phyloP scores from a whole-genome alignment of 2,113 vertebrate species.

The Triplophysa siluroides region DNA sequence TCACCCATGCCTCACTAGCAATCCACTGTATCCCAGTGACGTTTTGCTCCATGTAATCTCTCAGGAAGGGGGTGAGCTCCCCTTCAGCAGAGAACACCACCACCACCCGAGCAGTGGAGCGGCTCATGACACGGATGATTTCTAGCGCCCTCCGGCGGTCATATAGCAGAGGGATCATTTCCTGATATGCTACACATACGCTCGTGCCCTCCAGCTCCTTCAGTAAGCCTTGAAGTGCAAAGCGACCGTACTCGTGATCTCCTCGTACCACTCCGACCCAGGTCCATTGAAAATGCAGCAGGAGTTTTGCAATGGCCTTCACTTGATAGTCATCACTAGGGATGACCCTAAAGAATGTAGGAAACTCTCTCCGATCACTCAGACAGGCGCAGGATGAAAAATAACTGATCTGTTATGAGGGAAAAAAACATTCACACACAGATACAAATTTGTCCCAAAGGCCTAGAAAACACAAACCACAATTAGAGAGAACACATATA shows the following conservation, averaged over 20 bases:
- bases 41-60: constrained; percentile 71
- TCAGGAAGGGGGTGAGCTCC: constrained; percentile 73
- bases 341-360: constrained; percentile 73
- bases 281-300: constrained; percentile 73
- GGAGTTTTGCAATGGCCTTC: constrained; percentile 73
- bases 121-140: constrained; percentile 72
- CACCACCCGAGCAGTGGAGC: constrained; percentile 72
- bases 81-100: constrained; percentile 74
- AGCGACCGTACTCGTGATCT: constrained; percentile 74
- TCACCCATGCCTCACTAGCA: constrained; percentile 78
- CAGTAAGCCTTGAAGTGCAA: constrained; percentile 69
- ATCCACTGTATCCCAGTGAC: constrained; percentile 77
- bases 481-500: neutral
- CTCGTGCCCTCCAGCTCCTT: constrained; percentile 65
- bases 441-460: neutral
- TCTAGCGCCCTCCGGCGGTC: constrained; percentile 62
- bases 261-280: constrained; percentile 72
- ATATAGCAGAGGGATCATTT: constrained; percentile 74
- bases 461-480: neutral
- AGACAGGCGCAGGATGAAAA: constrained; percentile 74
- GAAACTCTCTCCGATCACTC: constrained; percentile 68
- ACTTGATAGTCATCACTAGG: constrained; percentile 65
- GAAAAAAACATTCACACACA: neutral
- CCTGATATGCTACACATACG: constrained; percentile 72
- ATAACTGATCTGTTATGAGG: constrained; percentile 71